These are phyloP conservation scores for Herminia tarsipennalis DNA, from an alignment of 2,888 invertebrate genomes.

Conservation along the genomic window DNA sequence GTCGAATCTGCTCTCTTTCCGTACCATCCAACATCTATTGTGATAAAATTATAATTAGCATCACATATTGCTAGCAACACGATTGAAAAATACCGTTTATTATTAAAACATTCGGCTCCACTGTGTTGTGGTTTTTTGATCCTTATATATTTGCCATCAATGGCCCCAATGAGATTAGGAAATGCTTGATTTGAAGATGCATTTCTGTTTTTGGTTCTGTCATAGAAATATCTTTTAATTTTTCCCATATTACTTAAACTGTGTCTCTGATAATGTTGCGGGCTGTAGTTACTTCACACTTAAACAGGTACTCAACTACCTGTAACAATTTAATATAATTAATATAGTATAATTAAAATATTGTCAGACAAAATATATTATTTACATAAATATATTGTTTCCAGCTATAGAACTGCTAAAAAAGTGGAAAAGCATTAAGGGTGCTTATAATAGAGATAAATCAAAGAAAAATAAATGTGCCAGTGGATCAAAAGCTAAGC, in stretches of 20 bases:
- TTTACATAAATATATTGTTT: background rate
- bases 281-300: background rate
- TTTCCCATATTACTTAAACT: background rate
- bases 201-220: constrained; percentile 39
- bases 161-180: constrained; percentile 31
- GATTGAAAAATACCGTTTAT: constrained; percentile 31
- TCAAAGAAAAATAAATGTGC: constrained; percentile 2
- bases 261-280: background rate
- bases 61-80: constrained; percentile 40
- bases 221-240: background rate
- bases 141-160: constrained; percentile 29
- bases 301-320: background rate
- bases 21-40: constrained; percentile 33
- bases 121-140: too few relatives aligned
- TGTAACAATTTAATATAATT: background rate
- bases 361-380: background rate
- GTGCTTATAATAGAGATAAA: constrained; percentile 8
- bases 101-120: constrained; percentile 9
- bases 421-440: constrained; percentile 2
- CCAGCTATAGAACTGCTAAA: background rate
- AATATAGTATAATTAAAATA: background rate
- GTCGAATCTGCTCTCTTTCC: constrained; percentile 8
- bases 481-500: constrained; percentile 6
- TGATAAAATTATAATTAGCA: constrained; percentile 40
- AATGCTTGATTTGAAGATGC: constrained; percentile 32